Base-by-base conservation (phyloP, 2,113 vertebrate species). In the Pseudonaja textilis region DNA sequence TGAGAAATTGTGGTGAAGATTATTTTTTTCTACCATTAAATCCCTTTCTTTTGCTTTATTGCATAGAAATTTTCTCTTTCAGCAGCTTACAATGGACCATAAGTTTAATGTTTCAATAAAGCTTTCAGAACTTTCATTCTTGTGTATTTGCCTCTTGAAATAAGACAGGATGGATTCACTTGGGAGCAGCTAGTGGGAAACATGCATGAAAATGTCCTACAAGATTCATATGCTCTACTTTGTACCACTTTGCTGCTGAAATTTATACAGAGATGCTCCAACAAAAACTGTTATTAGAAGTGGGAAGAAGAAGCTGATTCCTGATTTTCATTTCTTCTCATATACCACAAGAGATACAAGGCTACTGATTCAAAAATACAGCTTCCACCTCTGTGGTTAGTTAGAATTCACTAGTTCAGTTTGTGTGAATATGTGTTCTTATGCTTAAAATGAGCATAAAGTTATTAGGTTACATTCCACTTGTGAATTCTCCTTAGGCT, bases 371-470 rank as follows among this genome's bases (percentile, higher is more conserved):
- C 26, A 54, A 87, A 87, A 87, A 18, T 29, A 87, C 47, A 52
- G 26, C 12, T 54, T 50, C 45, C 18, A 81, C 34, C 34, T 39
- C 6, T 39, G 34, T 81, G 74, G 74, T 81, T 81, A 81, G 34
- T 81, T 81, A 81, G 18, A 81, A 22, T 39, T 22, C 18, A 81
- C 18, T 42, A 81, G 14, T 55, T 91, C 54, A 47, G 29, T 87
- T 20, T 85, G 22, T 86, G 34, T 34, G 2, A 29, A 59, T 55
- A 74, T n/a, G 9, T 25, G 22, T 52, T 57, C 29, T 59, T 56
- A 39, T 20, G 57, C 20, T 45, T n/a, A 93, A 93, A 88, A 92
- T 74, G 61, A 85, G 91, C 89, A 7, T 50, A 42, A 93, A 91
- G 87, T 91, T 85, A 39, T 56, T 55, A 92, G 59, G 54, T 91